phyloP scores from a whole-genome alignment of 2,113 vertebrate species.

The Pantherophis guttatus region DNA sequence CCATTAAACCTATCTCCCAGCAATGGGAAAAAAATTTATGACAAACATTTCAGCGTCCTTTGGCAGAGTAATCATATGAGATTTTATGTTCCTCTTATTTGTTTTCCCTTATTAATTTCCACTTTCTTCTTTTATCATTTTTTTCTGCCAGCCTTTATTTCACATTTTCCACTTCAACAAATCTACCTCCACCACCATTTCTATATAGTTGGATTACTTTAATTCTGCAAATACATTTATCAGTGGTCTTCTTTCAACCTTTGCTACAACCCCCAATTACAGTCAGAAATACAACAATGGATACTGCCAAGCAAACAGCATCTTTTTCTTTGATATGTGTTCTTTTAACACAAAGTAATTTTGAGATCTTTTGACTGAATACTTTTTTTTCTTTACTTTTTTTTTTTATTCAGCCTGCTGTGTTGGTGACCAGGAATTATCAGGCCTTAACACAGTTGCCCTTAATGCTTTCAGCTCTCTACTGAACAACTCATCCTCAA shows the following conservation, averaged over 20 bases:
- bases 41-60: conserved; percentile 2
- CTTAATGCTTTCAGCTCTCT: background rate
- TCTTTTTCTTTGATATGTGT: background rate
- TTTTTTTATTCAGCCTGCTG: background rate
- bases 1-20: conserved; percentile 7
- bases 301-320: background rate
- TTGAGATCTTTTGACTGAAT: background rate
- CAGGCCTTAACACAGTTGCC: background rate
- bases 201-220: background rate
- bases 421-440: background rate
- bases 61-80: conserved; percentile 29
- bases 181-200: background rate
- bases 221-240: conserved; percentile 4
- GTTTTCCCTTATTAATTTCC: background rate
- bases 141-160: background rate
- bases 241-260: background rate
- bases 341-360: background rate
- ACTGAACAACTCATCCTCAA: background rate
- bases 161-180: background rate
- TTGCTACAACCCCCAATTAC: background rate
- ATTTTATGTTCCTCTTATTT: conserved; percentile 27
- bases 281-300: background rate
- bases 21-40: conserved; percentile 11
- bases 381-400: background rate
- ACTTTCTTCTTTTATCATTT: conserved; percentile 5